Evolutionary conservation across 2,888 invertebrate species (phyloP).

Genomic region (Pseudococcus longispinus): DNA sequence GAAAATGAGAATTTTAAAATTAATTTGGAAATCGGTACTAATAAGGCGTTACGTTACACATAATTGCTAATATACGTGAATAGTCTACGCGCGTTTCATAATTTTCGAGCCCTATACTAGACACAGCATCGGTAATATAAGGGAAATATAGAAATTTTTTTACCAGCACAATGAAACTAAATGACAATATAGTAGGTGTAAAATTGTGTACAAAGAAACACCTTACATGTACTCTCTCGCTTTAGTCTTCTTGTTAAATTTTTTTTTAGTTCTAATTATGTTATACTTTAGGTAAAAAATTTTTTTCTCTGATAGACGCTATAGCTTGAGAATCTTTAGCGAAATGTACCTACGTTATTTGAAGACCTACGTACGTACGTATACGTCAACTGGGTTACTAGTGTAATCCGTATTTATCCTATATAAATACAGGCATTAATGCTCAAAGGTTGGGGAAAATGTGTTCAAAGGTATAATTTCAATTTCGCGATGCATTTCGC

Average conservation of each 20-base stretch:
- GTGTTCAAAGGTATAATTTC: constrained; percentile 38
- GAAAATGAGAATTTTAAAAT: constrained; percentile 24
- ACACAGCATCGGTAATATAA: not conserved
- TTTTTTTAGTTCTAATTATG: constrained; percentile 37
- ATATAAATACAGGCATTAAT: constrained; percentile 25
- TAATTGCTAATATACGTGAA: constrained; percentile 12
- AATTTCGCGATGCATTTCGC: constrained; percentile 36
- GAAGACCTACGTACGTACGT: not conserved
- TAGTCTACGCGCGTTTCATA: not conserved
- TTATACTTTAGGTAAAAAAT: constrained; percentile 5
- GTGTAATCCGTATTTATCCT: constrained; percentile 30
- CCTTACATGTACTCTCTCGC: not conserved
- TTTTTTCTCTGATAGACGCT: constrained; percentile 3
- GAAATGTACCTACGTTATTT: not conserved
- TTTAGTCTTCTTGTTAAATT: constrained; percentile 22
- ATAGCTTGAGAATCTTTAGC: constrained; percentile 40
- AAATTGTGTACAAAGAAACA: constrained; percentile 28
- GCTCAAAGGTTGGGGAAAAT: constrained; percentile 43
- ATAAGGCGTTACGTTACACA: constrained; percentile 39
- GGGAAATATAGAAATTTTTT: not conserved
- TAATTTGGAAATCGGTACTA: constrained; percentile 39
- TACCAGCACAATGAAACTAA: constrained; percentile 29
- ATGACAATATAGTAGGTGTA: constrained; percentile 38
- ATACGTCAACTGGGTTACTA: constrained; percentile 18
- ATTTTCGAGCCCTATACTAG: constrained; percentile 9